phyloP scores from a whole-genome alignment of 2,113 vertebrate species.

The Chaetorhynchus papuensis region DNA sequence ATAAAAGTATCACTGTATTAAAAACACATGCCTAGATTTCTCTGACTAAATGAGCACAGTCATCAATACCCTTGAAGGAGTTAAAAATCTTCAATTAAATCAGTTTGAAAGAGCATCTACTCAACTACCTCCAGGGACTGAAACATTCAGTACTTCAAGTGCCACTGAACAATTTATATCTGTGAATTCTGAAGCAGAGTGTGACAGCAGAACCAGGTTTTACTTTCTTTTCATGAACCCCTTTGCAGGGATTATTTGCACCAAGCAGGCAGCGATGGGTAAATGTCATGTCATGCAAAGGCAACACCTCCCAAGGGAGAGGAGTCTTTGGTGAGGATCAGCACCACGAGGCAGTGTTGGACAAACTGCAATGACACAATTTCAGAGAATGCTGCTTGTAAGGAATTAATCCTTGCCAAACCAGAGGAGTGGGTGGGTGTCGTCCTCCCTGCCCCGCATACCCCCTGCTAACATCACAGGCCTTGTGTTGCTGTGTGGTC shows the following conservation, averaged over 20 bases:
- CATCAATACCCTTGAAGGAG: not conserved
- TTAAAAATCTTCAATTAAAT: not conserved
- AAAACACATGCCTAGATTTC: not conserved
- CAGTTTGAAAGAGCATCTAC: not conserved
- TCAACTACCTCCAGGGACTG: not conserved
- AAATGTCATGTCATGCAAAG: accelerated
- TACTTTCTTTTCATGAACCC: not conserved
- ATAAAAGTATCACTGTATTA: not conserved
- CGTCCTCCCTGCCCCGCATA: not conserved
- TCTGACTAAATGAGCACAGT: not conserved
- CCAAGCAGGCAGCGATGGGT: accelerated
- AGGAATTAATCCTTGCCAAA: not conserved
- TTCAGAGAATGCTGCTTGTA: not conserved
- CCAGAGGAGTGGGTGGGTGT: not conserved
- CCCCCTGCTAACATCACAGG: not conserved
- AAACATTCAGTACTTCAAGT: not conserved
- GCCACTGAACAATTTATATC: not conserved
- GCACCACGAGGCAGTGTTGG: not conserved
- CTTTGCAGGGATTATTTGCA: not conserved
- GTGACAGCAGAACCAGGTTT: not conserved
- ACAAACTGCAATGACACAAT: not conserved
- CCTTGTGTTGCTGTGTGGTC: not conserved
- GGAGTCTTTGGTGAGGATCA: not conserved
- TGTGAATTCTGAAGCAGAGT: not conserved
- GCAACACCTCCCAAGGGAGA: not conserved